These are phyloP conservation scores for Setophaga kirtlandii DNA, from an alignment of 2,113 vertebrate genomes.

Conservation along the genomic window DNA sequence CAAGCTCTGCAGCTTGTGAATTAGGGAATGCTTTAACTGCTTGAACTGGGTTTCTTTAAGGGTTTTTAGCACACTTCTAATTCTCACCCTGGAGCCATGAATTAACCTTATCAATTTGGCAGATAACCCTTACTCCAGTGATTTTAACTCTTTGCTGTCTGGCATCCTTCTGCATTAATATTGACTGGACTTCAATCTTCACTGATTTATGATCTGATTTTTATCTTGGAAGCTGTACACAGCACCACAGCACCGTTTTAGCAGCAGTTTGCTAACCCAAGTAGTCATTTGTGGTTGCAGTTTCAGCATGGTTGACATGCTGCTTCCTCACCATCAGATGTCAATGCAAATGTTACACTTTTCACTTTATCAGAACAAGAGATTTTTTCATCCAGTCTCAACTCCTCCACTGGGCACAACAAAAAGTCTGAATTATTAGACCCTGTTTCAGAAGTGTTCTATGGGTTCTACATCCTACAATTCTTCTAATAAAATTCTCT, in stretches of 20 bases:
- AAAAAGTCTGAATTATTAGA: neutral
- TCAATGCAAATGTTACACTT: accelerated
- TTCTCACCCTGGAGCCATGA: neutral
- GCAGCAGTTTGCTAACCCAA: neutral
- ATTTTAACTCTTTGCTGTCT: neutral
- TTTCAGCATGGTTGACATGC: neutral
- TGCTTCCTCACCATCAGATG: neutral
- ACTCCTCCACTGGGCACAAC: neutral
- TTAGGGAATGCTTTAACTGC: neutral
- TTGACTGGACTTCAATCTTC: neutral
- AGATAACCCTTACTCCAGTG: neutral
- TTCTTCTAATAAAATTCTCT: neutral
- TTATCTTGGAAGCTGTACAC: neutral
- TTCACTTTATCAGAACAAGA: neutral
- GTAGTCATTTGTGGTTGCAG: neutral
- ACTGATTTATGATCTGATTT: neutral
- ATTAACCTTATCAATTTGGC: neutral
- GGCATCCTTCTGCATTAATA: neutral
- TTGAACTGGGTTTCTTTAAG: neutral
- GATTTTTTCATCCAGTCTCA: neutral
- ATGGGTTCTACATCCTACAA: neutral
- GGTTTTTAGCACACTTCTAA: neutral
- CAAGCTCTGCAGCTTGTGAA: accelerated
- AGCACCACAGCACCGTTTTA: accelerated
- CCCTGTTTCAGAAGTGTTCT: neutral